Evolutionary conservation across 2,888 invertebrate genomes (phyloP).

Genomic region (Thalpophila matura): DNA sequence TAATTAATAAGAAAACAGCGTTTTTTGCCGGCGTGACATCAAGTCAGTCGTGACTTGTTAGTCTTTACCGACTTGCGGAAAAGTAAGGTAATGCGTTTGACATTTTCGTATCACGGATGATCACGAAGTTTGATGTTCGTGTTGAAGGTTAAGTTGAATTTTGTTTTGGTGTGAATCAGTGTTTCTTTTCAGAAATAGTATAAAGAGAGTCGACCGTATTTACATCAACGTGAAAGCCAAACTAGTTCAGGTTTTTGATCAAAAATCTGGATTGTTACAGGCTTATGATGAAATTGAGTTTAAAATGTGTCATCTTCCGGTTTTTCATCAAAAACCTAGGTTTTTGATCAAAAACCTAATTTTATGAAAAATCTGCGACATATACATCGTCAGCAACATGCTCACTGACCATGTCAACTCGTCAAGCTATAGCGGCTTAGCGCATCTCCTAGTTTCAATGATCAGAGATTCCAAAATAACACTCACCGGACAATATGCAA

Average conservation of each 20-base stretch:
- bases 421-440: too few relatives aligned
- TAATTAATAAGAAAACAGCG: constrained; percentile 59
- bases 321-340: too few relatives aligned
- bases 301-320: too few relatives aligned
- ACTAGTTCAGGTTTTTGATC: too few relatives aligned
- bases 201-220: background rate
- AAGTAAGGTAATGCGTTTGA: constrained; percentile 80
- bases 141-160: constrained; percentile 24
- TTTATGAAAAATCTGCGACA: too few relatives aligned
- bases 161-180: constrained; percentile 13
- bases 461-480: too few relatives aligned
- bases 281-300: too few relatives aligned
- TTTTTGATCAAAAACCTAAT: too few relatives aligned
- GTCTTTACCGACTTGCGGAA: constrained; percentile 51
- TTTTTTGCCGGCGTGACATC: constrained; percentile 66
- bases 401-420: too few relatives aligned
- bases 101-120: constrained; percentile 70
- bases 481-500: constrained; percentile 45
- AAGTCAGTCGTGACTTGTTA: constrained; percentile 71
- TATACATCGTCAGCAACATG: too few relatives aligned
- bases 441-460: too few relatives aligned
- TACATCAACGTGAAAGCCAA: background rate
- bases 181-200: constrained; percentile 3
- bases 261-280: too few relatives aligned
- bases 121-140: constrained; percentile 39